Base-by-base conservation (phyloP, 1,140 invertebrate species). In the Drosophila tsacasi region DNA sequence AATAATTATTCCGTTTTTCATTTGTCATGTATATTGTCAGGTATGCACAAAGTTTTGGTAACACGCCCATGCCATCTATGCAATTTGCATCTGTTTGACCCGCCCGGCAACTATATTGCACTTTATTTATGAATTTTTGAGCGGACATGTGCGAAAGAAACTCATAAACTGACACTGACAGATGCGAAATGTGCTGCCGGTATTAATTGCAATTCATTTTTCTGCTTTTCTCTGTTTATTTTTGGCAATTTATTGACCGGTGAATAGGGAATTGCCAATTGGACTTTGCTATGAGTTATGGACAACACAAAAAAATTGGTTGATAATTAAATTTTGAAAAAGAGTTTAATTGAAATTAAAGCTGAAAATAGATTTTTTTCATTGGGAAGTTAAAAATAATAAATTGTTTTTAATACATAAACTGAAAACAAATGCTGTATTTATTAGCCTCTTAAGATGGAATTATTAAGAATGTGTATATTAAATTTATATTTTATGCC, bases 121-220 rank as follows among this genome's bases (percentile, higher is more conserved):
- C 74, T 76, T 67, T 76, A 67, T 76, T 76, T 76, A 66, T 76
- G 54, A 44, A 76, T 76, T 32, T 76, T 76, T 76, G 55, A 76
- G 39, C 25, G 37, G 37, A 60, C 35, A 61, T 30, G 37, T 30
- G 23, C 55, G 35, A 40, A 17, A 42, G 25, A 27, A 37, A 49
- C 62, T 32, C 64, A 40, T 35, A 32, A 47, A 54, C 60, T 65
- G 68, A 37, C 68, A 47, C 27, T 59, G 68, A 73, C 69, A 72
- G 49, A 50, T 61, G 71, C 17, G 15, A 39, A 50, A 49, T 72
- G 17, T 61, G 35, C 54, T 40, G 69, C 21, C 69, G 59, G 54
- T 49, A 73, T 73, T 73, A 73, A 73, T 73, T 73, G 46, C 69
- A 73, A 60, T 73, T 61, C 37, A 73, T 44, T 73, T 72, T 61